Evolutionary conservation across 2,113 vertebrate species (phyloP), one percentile per base, ranked within the genome.

Genomic region (Cervus canadensis): DNA sequence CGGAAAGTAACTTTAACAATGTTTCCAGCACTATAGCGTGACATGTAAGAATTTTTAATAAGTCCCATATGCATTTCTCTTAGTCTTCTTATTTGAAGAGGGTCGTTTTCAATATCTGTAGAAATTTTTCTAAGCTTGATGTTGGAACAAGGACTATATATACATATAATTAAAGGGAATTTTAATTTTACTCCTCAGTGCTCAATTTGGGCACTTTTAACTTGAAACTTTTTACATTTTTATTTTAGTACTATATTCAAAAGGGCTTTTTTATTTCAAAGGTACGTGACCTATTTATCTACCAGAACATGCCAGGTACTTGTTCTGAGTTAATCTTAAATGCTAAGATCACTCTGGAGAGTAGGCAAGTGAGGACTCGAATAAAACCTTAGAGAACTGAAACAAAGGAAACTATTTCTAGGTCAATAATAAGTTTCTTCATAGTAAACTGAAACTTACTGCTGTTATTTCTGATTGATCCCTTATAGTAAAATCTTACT

Each of bases 311-410:
- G 48, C 25, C 26, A 98, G n/a, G 25, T 95, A 84, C 43, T 91
- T 89, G 81, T 94, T 82, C 82, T 96, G 4, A 95, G 43, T 95
- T 96, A 56, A 71, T 96, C 57, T 97, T 95, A 97, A 95, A 79
- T 95, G 76, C 26, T 95, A 89, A 90, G 36, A 92, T 98, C 54
- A 88, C 33, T 50, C 50, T 97, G 40, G 95, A 83, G 36, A 86
- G 14, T 85, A 96, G 85, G 74, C 71, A 90, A 96, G n/a, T 93
- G 26, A 95, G 60, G 83, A 79, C 86, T 94, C 1, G 23, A 91
- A 87, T 89, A 71, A 89, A 25, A 89, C 50, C 28, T 88, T 43
- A 98, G 4, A 91, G 14, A 30, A 25, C 50, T 93, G 15, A 95
- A 96, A 82, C 59, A 62, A 87, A 40, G 21, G 48, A 88, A 91